Percentiles rank a stretch among this genome's conserved stretches.
Conservation (phyloP, 92 coral and sea anemone species). For the Desmophyllum pertusum region DNA sequence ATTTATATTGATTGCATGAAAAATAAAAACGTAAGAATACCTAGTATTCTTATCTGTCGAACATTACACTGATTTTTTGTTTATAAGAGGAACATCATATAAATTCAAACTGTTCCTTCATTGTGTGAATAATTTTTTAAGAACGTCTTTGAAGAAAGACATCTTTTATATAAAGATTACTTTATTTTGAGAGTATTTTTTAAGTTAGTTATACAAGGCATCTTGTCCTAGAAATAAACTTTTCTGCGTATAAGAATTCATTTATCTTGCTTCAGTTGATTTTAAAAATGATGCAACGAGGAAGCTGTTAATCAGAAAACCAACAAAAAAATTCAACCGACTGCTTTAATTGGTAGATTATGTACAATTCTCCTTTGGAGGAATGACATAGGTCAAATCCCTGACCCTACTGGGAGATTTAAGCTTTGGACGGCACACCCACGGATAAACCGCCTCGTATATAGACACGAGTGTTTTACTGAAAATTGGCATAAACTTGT, state of each 20-base stretch:
- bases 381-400: neutral
- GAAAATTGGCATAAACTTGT: too few species aligned
- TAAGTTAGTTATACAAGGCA: conserved; percentile 6
- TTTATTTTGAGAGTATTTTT: neutral
- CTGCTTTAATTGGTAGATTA: neutral
- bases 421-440: too few species aligned
- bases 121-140: neutral
- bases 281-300: neutral
- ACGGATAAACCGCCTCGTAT: too few species aligned
- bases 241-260: neutral
- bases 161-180: neutral
- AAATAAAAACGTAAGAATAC: neutral
- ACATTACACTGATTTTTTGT: neutral
- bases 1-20: neutral
- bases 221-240: neutral
- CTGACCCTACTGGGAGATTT: too few species aligned
- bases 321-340: neutral
- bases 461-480: too few species aligned
- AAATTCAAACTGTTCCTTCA: neutral
- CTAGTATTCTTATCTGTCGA: neutral
- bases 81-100: neutral
- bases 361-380: neutral
- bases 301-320: neutral
- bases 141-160: neutral
- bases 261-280: neutral